Conservation (phyloP, 2,113 vertebrate species). For the Odontophorus gujanensis region DNA sequence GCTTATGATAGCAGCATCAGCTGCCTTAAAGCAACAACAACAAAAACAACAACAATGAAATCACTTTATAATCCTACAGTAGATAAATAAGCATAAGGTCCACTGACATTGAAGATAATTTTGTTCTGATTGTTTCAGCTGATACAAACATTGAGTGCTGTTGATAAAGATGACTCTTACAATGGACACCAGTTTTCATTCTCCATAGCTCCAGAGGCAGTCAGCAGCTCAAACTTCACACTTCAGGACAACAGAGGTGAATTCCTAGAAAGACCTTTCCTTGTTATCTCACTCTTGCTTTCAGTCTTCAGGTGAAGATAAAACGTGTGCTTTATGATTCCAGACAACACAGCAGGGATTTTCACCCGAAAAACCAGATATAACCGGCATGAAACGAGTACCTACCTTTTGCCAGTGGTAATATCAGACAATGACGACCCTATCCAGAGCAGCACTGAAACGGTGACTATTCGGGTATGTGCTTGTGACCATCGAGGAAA, state of each 20-base stretch:
- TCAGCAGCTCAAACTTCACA: slow-evolving; percentile 91
- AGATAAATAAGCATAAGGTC: background rate
- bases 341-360: slow-evolving; percentile 96
- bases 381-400: slow-evolving; percentile 87
- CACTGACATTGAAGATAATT: background rate
- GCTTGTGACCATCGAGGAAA: slow-evolving; percentile 93
- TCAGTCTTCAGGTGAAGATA: background rate
- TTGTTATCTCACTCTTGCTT: background rate
- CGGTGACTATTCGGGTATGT: slow-evolving; percentile 91
- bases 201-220: slow-evolving; percentile 85
- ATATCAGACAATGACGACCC: slow-evolving; percentile 92
- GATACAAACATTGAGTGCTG: slow-evolving; percentile 93
- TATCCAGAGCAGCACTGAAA: slow-evolving; percentile 93
- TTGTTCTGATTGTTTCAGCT: slow-evolving; percentile 80
- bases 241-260: slow-evolving; percentile 95
- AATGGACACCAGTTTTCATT: slow-evolving; percentile 92
- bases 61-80: background rate
- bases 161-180: slow-evolving; percentile 90
- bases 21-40: background rate
- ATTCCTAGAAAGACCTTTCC: slow-evolving; percentile 10
- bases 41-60: background rate
- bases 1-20: background rate
- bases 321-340: slow-evolving; percentile 46
- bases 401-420: slow-evolving; percentile 91
- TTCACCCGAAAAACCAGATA: slow-evolving; percentile 88